Evolutionary conservation across 2,888 invertebrate species (phyloP).

Genomic region (Habroteleia sp.): DNA sequence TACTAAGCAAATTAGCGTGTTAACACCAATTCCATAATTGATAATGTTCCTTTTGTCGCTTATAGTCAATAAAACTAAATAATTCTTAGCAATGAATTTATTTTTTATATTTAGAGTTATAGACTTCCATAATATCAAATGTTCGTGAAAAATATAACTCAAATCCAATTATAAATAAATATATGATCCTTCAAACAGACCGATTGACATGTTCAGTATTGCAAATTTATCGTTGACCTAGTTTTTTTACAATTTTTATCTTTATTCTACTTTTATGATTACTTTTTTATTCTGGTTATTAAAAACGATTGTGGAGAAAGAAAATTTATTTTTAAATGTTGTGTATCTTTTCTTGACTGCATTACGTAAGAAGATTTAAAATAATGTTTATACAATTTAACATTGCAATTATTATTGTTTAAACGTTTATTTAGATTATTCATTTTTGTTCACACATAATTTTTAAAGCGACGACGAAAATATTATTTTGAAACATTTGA

Average conservation of each 20-base stretch:
- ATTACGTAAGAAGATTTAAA: too few species aligned
- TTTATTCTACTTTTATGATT: constrained; percentile 12
- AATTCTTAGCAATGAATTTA: constrained; percentile 37
- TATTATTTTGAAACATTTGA: too few species aligned
- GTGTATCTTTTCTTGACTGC: too few species aligned
- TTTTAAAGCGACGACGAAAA: too few species aligned
- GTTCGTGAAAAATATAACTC: constrained; percentile 7
- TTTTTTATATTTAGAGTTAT: constrained; percentile 23
- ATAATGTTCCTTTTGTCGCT: constrained; percentile 26
- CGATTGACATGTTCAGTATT: constrained; percentile 37
- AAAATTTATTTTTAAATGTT: constrained; percentile 2
- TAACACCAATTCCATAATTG: too few species aligned
- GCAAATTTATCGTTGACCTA: constrained; percentile 38
- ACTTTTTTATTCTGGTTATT: constrained; percentile 13
- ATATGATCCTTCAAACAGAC: constrained; percentile 9
- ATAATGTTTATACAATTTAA: too few species aligned
- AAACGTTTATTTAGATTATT: too few species aligned
- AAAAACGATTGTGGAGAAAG: neutral
- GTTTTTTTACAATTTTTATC: constrained; percentile 26
- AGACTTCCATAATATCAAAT: constrained; percentile 16
- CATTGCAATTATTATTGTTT: too few species aligned
- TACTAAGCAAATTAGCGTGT: too few species aligned
- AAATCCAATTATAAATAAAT: constrained; percentile 28
- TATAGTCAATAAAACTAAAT: constrained; percentile 28
- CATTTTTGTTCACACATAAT: too few species aligned